Evolutionary conservation across 2,888 invertebrate genomes (phyloP).

Genomic region (Ferdinandea cuprea): DNA sequence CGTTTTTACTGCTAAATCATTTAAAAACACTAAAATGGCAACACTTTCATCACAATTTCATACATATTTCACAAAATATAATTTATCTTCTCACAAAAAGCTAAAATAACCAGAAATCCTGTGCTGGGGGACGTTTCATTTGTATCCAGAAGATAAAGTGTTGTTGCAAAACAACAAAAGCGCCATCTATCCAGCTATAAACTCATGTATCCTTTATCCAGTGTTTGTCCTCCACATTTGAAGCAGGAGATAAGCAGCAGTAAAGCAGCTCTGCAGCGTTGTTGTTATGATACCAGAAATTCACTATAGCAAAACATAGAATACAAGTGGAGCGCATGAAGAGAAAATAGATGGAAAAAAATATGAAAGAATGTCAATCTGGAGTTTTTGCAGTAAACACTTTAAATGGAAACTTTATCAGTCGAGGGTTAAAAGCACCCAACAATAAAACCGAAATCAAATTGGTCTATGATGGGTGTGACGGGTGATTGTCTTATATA

Average conservation of each 20-base stretch:
- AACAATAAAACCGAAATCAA: slow-evolving; percentile 51
- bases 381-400: slow-evolving; percentile 44
- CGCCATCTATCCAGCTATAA: slow-evolving; percentile 43
- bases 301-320: slow-evolving; percentile 16
- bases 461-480: slow-evolving; percentile 53
- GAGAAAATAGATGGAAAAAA: slow-evolving; percentile 19
- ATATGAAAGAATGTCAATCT: slow-evolving; percentile 31
- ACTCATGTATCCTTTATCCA: neutral
- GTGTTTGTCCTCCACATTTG: slow-evolving; percentile 33
- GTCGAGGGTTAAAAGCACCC: slow-evolving; percentile 45
- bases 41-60: slow-evolving; percentile 27
- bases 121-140: slow-evolving; percentile 31
- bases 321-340: slow-evolving; percentile 2
- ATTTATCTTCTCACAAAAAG: slow-evolving; percentile 27
- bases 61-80: slow-evolving; percentile 20
- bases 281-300: slow-evolving; percentile 31
- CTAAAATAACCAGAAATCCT: slow-evolving; percentile 22
- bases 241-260: slow-evolving; percentile 53
- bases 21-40: slow-evolving; percentile 46
- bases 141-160: slow-evolving; percentile 53
- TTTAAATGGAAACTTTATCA: slow-evolving; percentile 61
- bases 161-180: slow-evolving; percentile 54
- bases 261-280: slow-evolving; percentile 39
- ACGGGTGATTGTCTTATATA: slow-evolving; percentile 4
- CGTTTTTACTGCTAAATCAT: slow-evolving; percentile 30